Evolutionary conservation across 2,797 vertebrate genomes (phyloP).

Genomic region (Lemur catta): DNA sequence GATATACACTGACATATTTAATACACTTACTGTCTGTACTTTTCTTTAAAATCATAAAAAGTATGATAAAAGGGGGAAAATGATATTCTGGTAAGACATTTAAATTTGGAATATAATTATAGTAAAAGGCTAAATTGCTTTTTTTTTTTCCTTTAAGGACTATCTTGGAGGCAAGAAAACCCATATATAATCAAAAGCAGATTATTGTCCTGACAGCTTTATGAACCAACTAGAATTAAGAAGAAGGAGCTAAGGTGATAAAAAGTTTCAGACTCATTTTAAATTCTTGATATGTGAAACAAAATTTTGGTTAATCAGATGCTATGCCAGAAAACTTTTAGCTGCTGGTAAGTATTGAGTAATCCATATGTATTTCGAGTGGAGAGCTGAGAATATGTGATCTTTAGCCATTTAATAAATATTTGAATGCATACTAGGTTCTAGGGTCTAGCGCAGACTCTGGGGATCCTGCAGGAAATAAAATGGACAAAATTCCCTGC

Average conservation of each 20-base stretch:
- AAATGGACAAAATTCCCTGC: neutral
- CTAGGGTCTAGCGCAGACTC: neutral
- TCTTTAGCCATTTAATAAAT: neutral
- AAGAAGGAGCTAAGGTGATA: constrained; percentile 14
- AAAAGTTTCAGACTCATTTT: constrained; percentile 39
- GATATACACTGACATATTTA: neutral
- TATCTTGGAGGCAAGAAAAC: constrained; percentile 37
- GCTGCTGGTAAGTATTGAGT: neutral
- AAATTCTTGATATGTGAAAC: neutral
- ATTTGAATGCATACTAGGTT: neutral
- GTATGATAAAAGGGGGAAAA: neutral
- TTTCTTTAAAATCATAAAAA: constrained; percentile 46
- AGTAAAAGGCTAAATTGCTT: constrained; percentile 54
- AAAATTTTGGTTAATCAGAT: constrained; percentile 32
- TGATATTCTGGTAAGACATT: constrained; percentile 43
- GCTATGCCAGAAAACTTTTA: neutral
- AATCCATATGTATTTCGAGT: neutral
- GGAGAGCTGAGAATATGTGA: neutral
- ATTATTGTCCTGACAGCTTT: constrained; percentile 41
- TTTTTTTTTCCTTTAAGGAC: constrained; percentile 31
- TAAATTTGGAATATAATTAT: constrained; percentile 61
- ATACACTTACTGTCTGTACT: neutral
- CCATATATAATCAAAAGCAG: constrained; percentile 50
- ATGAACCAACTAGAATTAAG: constrained; percentile 42
- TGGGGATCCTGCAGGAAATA: neutral